Base-by-base conservation (phyloP, 2,888 invertebrate species). In the Anoplius nigerrimus region DNA sequence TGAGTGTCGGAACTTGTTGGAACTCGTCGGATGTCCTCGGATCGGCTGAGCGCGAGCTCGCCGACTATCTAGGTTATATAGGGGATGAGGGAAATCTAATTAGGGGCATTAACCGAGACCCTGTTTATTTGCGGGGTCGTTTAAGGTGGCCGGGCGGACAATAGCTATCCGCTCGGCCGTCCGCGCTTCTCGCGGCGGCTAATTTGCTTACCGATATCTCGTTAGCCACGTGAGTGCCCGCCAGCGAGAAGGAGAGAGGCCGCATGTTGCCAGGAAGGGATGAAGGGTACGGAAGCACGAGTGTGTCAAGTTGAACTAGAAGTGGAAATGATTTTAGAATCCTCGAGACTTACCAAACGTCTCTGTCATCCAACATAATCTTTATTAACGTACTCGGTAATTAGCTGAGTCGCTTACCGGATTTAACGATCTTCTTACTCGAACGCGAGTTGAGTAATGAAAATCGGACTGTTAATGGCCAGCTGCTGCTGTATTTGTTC, bases 151-250 rank as follows among this genome's bases (percentile, higher is more conserved):
- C 52, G 8, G 13, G 27, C 20, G 22, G 56, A 15, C 51, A 45
- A 34, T 68, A 61, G 15, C 15, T 62, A 42, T 48, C 43, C 22
- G 15, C 15, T 20, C 34, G 11, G 1, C 4, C 11, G 45, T 66
- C 51, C 43, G 13, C 20, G 5, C 20, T 21, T 66, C 46, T 45
- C 45, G 55, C 43, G 2, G 68, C 3, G 34, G 56, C 74, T 86
- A 85, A 85, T 81, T 83, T 81, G 79, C 79, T 85, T 85, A 86
- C 69, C 78, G 69, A 81, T 82, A 86, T 85, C 85, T 81, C 80
- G 79, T 85, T 85, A 85, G 76, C 58, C 62, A 60, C 62, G 56
- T 54, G 48, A 48, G 48, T 48, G 48, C n/a, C 13, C n/a, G 34
- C 11, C 48, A n/a, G 48, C 5, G 18, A 8, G 13, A 5, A 13